These are phyloP conservation scores for Dicaeum eximium DNA, from an alignment of 2,113 vertebrate genomes.

Conservation along the genomic window DNA sequence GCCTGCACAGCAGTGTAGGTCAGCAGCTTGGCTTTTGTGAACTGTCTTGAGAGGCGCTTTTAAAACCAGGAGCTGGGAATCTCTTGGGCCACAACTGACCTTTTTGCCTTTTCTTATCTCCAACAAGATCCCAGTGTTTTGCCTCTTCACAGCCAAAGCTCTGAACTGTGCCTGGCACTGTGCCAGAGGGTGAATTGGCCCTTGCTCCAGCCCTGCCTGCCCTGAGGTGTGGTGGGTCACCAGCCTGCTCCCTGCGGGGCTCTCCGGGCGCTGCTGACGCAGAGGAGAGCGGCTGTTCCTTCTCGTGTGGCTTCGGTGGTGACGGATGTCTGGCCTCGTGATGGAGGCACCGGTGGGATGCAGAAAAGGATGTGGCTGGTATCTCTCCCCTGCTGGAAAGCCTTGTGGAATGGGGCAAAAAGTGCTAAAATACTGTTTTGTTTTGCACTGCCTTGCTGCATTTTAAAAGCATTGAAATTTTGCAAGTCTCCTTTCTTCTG, in stretches of 20 bases:
- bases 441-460: neutral
- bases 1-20: rapidly evolving
- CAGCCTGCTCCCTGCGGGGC: rapidly evolving
- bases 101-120: neutral
- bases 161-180: neutral
- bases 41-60: neutral
- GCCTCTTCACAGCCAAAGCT: neutral
- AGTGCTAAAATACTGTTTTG: rapidly evolving
- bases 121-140: neutral
- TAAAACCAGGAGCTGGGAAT: neutral
- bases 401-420: neutral
- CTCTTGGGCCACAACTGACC: neutral
- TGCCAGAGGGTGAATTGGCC: neutral
- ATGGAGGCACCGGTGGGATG: neutral
- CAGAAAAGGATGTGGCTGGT: neutral
- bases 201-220: neutral
- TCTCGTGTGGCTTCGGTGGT: neutral
- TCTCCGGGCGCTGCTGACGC: rapidly evolving
- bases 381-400: neutral
- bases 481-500: neutral
- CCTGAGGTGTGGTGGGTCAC: rapidly evolving
- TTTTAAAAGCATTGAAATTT: neutral
- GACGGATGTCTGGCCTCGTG: neutral
- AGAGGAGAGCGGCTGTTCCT: neutral
- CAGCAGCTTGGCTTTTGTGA: neutral